Base-by-base conservation (phyloP, 2,113 vertebrate genomes). In the Semicossyphus pulcher region DNA sequence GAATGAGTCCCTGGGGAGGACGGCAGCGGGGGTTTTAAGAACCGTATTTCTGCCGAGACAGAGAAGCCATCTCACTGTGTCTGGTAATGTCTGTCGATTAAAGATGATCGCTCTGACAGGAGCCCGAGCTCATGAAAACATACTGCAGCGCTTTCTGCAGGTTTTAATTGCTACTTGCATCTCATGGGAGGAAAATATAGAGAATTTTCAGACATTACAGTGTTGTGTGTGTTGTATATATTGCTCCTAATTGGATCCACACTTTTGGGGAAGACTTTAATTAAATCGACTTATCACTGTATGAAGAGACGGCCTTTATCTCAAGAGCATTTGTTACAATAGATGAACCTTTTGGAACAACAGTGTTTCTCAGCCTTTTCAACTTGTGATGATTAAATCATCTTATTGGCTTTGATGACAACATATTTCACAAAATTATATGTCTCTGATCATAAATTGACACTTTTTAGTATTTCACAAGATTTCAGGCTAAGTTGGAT, bases 161-260 rank as follows among this genome's bases (percentile, higher is more conserved):
- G 48, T 71, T 88, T 85, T 82, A 78, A 78, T 78, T 78, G 72
- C 78, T 37, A 25, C 64, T 63, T 48, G 39, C 28, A 31, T 65
- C 62, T 81, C 71, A 74, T 11, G 42, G 75, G 72, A 83, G 65
- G 64, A 42, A 71, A 53, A 68, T 81, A n/a, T 44, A 48, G 61
- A 23, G 69, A 70, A 78, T 64, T 34, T 77, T 83, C 42, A 49
- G 67, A 68, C 16, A 71, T 74, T 69, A 51, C 9, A 59, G 20
- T 32, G 28, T 20, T 70, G 63, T 72, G 36, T 53, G 28, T 58
- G 26, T 12, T 54, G 29, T n/a, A 28, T 58, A 26, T 65, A 59
- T 67, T 63, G 28, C 34, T 62, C 37, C 52, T 85, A 70, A 87
- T 67, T 86, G 58, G 66, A 75, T 48, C 47, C 54, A 60, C 41